A percentile compares a stretch with the other conserved stretches of the same genome.
These are phyloP conservation scores for Drosophila differens DNA, from an alignment of 2,888 invertebrate species.

Conservation along the genomic window DNA sequence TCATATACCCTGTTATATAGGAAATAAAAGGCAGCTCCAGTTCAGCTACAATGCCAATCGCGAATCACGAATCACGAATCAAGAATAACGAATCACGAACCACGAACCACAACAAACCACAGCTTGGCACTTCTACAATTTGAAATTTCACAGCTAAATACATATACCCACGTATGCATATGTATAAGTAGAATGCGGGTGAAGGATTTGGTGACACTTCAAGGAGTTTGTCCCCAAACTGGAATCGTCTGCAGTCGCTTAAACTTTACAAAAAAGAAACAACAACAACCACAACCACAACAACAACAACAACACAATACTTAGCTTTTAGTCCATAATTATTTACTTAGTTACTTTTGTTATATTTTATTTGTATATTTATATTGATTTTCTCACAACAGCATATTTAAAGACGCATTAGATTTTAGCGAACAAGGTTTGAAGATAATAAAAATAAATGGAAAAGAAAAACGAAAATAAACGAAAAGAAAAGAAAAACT, in stretches of 20 bases:
- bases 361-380: conserved; percentile 4
- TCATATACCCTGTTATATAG: conserved; percentile 10
- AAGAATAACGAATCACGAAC: background rate
- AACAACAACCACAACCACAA: background rate
- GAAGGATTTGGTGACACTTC: conserved; percentile 27
- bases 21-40: conserved; percentile 4
- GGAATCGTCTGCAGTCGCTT: conserved; percentile 24
- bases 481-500: conserved; percentile 9
- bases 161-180: background rate
- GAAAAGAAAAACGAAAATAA: conserved; percentile 11
- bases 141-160: background rate
- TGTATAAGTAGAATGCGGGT: conserved; percentile 6
- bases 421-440: conserved; percentile 63
- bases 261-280: conserved; percentile 7
- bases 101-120: conserved; percentile 7
- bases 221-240: conserved; percentile 14
- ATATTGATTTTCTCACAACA: conserved; percentile 30
- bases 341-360: conserved; percentile 18
- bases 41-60: conserved; percentile 45
- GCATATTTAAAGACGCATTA: conserved; percentile 80
- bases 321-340: conserved; percentile 27
- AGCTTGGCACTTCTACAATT: conserved; percentile 16
- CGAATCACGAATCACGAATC: conserved; percentile 15
- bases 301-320: background rate
- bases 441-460: conserved; percentile 39